Conservation (phyloP, 2,797 vertebrate species). For the Argyrosomus regius region DNA sequence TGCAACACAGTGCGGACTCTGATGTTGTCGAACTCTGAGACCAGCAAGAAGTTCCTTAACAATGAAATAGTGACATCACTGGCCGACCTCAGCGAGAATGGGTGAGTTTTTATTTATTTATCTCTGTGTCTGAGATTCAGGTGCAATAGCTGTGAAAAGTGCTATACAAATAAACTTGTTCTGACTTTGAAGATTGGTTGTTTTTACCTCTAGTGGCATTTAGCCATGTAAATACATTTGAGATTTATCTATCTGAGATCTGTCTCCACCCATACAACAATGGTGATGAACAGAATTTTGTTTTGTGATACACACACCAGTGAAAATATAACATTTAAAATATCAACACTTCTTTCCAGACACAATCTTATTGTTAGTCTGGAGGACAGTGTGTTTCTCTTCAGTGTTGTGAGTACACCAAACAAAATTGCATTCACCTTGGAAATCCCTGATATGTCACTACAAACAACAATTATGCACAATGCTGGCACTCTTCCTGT, state of each 20-base stretch:
- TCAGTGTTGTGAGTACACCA: not conserved
- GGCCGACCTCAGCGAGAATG: slow-evolving; percentile 82
- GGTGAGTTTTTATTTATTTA: slow-evolving; percentile 77
- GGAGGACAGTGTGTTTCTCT: not conserved
- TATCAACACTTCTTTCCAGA: not conserved
- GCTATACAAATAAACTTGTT: not conserved
- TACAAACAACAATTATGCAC: not conserved
- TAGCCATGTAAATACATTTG: not conserved
- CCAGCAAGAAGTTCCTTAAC: slow-evolving; percentile 87
- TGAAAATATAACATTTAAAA: not conserved
- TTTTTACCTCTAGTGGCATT: not conserved
- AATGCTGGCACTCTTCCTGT: too few relatives aligned
- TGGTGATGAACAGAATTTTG: not conserved
- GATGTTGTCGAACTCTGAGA: slow-evolving; percentile 84
- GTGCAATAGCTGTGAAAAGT: not conserved
- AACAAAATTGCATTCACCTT: not conserved
- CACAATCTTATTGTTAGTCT: not conserved
- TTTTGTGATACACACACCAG: not conserved
- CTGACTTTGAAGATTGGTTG: not conserved
- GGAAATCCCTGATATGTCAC: too few relatives aligned
- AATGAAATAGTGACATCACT: slow-evolving; percentile 83
- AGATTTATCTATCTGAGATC: not conserved
- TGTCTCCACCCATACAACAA: not conserved
- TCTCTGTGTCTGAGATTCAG: not conserved
- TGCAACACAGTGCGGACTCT: slow-evolving; percentile 88